These are phyloP conservation scores for Saccostrea glomerata DNA, from an alignment of 1,140 invertebrate genomes.

Conservation along the genomic window DNA sequence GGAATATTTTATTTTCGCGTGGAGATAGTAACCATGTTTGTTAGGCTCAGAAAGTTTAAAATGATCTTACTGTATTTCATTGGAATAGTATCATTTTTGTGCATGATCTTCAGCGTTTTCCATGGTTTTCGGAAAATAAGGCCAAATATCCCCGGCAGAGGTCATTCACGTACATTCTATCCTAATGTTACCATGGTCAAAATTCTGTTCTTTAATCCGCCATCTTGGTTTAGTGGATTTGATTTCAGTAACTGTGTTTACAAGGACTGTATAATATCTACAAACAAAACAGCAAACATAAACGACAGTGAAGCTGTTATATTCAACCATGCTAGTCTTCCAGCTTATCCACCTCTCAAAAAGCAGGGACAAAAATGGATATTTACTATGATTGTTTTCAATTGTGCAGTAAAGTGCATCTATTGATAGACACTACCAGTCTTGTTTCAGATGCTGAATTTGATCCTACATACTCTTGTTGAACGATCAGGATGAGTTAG, in stretches of 20 bases:
- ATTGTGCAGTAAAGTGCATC: no score
- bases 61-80: not conserved
- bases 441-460: no score
- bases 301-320: not conserved
- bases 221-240: not conserved
- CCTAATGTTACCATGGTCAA: not conserved
- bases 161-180: not conserved
- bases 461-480: no score
- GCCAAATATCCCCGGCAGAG: not conserved
- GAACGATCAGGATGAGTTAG: no score
- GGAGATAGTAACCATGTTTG: not conserved
- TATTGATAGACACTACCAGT: no score
- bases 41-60: not conserved
- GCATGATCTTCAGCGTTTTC: not conserved
- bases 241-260: not conserved
- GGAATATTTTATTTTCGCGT: no score
- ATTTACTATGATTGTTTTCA: no score
- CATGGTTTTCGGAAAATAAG: not conserved
- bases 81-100: not conserved
- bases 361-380: no score
- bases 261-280: not conserved
- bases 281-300: not conserved
- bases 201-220: constrained; percentile 4
- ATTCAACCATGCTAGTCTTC: constrained; percentile 8
- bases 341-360: not conserved